Base-by-base conservation (phyloP, 1,140 invertebrate genomes). In the Drosophila kanapiae region DNA sequence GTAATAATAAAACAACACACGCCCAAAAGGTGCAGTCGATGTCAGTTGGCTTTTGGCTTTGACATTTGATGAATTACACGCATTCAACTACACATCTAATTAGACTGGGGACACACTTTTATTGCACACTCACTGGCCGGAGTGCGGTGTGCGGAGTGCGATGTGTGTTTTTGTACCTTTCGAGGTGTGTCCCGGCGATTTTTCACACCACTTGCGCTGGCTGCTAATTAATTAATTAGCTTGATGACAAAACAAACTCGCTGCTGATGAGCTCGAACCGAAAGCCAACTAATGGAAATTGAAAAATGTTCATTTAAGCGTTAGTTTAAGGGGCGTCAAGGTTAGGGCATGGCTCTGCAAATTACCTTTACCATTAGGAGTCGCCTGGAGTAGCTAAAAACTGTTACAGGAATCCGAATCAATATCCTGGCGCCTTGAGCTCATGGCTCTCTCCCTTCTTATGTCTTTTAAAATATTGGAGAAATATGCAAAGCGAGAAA, bases 231-330 rank as follows among this genome's bases (percentile, higher is more conserved):
- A 88, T 88, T 90, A 88, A 88, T 90, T 88, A 90, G 85, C 78
- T 85, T 85, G 85, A 88, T 90, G 84, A 90, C 84, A 88, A 84
- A 88, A 90, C 78, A 90, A 88, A 88, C 84, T 82, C 59, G 70
- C 57, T 51, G 54, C 63, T 68, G 82, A 85, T 85, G 82, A 84
- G 72, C 74, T 58, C 59, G 48, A 61, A 68, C 68, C 37, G 16
- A 48, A 33, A 18, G 9, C 27, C 8, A 47, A 57, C 40, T 47
- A 72, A 59, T 59, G 54, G n/a, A 58, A 72, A 49, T 72, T 47
- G 54, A 72, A 72, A 51, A 72, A 60, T 49, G 69, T 31, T 45
- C 59, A 49, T 42, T 71, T 18, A 43, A 51, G 16, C 13, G 29
- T 33, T 23, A 4, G 35, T 16, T 35, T 29, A 10, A 31, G 14